phyloP scores from a whole-genome alignment of 2,888 invertebrate genomes.

The Altica lythri region DNA sequence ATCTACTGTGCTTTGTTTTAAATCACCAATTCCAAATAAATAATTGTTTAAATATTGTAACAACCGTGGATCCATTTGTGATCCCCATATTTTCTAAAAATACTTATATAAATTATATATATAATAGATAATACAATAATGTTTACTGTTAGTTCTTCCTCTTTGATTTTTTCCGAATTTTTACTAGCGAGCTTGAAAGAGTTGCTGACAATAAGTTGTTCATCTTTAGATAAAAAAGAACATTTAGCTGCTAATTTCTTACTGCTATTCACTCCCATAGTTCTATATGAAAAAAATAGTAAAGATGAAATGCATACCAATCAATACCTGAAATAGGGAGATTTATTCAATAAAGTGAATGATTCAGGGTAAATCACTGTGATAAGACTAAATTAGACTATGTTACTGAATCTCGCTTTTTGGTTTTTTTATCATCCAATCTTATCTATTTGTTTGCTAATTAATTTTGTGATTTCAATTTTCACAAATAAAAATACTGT shows the following conservation, averaged over 20 bases:
- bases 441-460: no score
- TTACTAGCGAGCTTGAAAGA: conserved; percentile 68
- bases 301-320: conserved; percentile 9
- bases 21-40: conserved; percentile 64
- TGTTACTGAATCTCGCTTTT: no score
- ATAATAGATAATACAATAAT: conserved; percentile 3
- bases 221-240: conserved; percentile 66
- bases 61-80: conserved; percentile 69
- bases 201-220: conserved; percentile 66
- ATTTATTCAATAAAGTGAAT: no score
- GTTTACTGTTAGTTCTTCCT: conserved; percentile 68
- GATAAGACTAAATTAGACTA: no score
- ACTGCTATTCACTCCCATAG: conserved; percentile 63
- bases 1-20: conserved; percentile 61
- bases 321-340: conserved; percentile 13
- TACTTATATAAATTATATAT: conserved; percentile 13
- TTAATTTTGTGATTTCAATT: no score
- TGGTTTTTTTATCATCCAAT: no score
- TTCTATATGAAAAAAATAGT: conserved; percentile 5
- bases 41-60: conserved; percentile 72
- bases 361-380: no score
- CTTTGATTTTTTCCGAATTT: conserved; percentile 67
- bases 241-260: conserved; percentile 70
- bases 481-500: no score
- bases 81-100: conserved; percentile 70